phyloP scores from a whole-genome alignment of 2,113 vertebrate species.

The Saccopteryx leptura region DNA sequence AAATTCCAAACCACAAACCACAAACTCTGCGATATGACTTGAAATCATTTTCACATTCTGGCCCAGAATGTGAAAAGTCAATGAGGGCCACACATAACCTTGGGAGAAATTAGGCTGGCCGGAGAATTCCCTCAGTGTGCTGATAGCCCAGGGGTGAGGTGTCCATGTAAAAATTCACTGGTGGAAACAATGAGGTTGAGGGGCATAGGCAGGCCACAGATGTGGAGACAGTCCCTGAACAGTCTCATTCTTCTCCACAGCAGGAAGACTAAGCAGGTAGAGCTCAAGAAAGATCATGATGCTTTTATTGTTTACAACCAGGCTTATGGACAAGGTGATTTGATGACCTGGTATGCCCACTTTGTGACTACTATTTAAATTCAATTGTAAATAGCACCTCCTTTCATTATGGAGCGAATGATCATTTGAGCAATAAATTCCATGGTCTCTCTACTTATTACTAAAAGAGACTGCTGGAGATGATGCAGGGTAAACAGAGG shows the following conservation, averaged over 20 bases:
- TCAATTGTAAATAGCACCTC: not conserved
- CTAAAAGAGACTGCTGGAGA: not conserved
- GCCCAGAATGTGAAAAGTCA: slow-evolving; percentile 30
- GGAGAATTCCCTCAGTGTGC: not conserved
- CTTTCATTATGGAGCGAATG: not conserved
- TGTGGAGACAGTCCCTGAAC: not conserved
- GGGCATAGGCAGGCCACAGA: not conserved
- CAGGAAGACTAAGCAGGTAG: not conserved
- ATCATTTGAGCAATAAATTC: not conserved
- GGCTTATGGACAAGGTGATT: not conserved
- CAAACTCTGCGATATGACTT: not conserved
- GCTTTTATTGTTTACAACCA: not conserved
- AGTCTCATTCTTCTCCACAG: not conserved
- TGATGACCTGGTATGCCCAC: not conserved
- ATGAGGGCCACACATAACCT: not conserved
- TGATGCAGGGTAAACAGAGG: not conserved
- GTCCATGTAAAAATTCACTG: not conserved
- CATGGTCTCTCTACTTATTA: not conserved
- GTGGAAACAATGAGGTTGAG: not conserved
- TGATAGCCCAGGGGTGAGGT: not conserved
- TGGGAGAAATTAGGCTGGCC: not conserved
- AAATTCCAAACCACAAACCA: not conserved
- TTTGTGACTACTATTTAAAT: not conserved
- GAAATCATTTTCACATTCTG: not conserved
- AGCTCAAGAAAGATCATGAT: not conserved